phyloP scores from a whole-genome alignment of 2,797 vertebrate species.

The Esox masquinongy region DNA sequence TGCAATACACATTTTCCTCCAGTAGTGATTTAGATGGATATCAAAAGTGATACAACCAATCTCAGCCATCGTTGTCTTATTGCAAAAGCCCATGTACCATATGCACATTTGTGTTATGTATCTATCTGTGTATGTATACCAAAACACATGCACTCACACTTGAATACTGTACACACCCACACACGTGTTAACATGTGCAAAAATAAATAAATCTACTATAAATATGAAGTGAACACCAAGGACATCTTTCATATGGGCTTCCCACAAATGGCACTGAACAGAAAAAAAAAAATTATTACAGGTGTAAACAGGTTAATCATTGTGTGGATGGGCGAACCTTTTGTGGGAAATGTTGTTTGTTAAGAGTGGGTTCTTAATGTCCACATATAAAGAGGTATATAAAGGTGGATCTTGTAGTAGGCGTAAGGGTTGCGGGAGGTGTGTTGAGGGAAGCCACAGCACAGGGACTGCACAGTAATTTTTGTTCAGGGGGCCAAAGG shows the following conservation, averaged over 20 bases:
- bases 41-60: background rate
- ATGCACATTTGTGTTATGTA: background rate
- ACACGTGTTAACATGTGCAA: background rate
- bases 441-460: slow-evolving; percentile 32
- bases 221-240: background rate
- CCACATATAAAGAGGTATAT: slow-evolving; percentile 23
- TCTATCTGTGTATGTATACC: slow-evolving; percentile 1
- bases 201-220: background rate
- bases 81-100: background rate
- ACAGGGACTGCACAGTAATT: slow-evolving; percentile 55
- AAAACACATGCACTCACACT: slow-evolving; percentile 4
- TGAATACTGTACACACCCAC: background rate
- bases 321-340: background rate
- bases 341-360: background rate
- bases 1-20: background rate
- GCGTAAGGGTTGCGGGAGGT: slow-evolving; percentile 11
- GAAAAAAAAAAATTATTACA: background rate
- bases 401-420: slow-evolving; percentile 22
- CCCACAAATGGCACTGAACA: background rate
- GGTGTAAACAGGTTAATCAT: background rate
- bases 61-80: slow-evolving; percentile 1
- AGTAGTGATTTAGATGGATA: slow-evolving; percentile 1
- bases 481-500: slow-evolving; percentile 29
- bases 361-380: background rate
- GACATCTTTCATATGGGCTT: slow-evolving; percentile 3